These are phyloP conservation scores for Oplegnathus fasciatus DNA, from an alignment of 2,113 vertebrate species.

Conservation along the genomic window DNA sequence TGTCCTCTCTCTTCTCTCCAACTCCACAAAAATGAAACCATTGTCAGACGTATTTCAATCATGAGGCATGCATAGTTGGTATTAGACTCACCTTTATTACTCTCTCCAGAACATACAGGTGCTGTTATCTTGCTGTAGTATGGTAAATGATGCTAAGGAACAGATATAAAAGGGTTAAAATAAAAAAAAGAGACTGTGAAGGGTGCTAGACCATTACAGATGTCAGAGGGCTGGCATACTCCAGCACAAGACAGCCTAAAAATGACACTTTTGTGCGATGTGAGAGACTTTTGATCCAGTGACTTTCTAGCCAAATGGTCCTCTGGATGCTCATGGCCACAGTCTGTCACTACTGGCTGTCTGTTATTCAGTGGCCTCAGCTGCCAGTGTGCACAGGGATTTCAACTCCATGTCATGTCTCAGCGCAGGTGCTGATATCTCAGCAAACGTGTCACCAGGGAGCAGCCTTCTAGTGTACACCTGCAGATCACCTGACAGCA, in stretches of 20 bases:
- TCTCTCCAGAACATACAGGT: conserved; percentile 1
- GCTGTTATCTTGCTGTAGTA: conserved; percentile 21
- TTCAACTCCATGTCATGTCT: conserved; percentile 62
- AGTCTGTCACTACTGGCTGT: conserved; percentile 58
- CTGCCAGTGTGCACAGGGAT: conserved; percentile 55
- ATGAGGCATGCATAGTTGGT: conserved; percentile 19
- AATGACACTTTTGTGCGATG: conserved; percentile 30
- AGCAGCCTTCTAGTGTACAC: conserved; percentile 55
- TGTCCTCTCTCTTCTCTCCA: background rate
- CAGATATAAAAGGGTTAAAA: background rate
- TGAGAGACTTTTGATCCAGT: conserved; percentile 59
- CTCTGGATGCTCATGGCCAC: conserved; percentile 58
- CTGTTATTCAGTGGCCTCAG: conserved; percentile 43
- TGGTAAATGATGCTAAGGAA: conserved; percentile 34
- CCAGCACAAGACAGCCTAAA: conserved; percentile 12
- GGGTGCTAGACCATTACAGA: conserved; percentile 28
- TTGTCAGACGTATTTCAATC: conserved; percentile 26
- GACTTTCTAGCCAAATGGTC: conserved; percentile 51
- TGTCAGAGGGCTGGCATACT: conserved; percentile 23
- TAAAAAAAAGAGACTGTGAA: background rate
- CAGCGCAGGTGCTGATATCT: conserved; percentile 65
- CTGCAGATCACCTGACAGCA: conserved; percentile 68
- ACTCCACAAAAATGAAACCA: conserved; percentile 33
- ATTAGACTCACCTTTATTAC: conserved; percentile 36
- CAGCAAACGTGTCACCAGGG: conserved; percentile 67